Evolutionary conservation across 2,113 vertebrate species (phyloP).

Genomic region (Clarias gariepinus): DNA sequence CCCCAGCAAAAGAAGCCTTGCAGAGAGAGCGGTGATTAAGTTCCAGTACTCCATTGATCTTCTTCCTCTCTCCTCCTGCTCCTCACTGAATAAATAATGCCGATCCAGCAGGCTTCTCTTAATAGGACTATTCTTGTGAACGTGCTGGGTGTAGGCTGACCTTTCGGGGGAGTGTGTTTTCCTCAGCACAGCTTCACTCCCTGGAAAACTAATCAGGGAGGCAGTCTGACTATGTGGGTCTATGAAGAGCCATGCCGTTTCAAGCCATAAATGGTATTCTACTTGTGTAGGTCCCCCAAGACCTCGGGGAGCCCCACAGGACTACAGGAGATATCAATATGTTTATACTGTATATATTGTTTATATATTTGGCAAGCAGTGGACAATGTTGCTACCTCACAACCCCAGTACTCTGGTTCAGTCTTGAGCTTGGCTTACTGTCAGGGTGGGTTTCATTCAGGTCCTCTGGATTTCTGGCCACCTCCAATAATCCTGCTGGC

Average conservation of each 20-base stretch:
- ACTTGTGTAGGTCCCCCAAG: not conserved
- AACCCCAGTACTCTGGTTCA: not conserved
- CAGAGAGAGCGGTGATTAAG: conserved; percentile 72
- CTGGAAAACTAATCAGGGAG: conserved; percentile 49
- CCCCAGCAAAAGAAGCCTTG: conserved; percentile 62
- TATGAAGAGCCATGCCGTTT: not conserved
- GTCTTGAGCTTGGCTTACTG: not conserved
- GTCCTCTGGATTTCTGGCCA: too few species aligned
- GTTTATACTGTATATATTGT: not conserved
- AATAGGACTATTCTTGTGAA: conserved; percentile 74
- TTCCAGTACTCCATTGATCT: conserved; percentile 74
- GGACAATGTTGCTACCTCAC: not conserved
- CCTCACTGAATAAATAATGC: conserved; percentile 73
- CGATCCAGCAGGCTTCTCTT: conserved; percentile 59
- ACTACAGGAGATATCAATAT: not conserved
- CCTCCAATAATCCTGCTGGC: not conserved
- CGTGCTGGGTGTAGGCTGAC: conserved; percentile 63
- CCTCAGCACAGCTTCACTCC: conserved; percentile 57
- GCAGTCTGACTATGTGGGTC: conserved; percentile 48
- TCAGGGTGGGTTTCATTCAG: not conserved
- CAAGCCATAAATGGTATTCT: conserved; percentile 2
- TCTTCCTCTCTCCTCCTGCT: conserved; percentile 56
- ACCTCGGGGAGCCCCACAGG: not conserved
- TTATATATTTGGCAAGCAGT: not conserved
- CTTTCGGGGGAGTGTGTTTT: conserved; percentile 60